phyloP scores from a whole-genome alignment of 2,888 invertebrate species.

The Drosophila yooni region DNA sequence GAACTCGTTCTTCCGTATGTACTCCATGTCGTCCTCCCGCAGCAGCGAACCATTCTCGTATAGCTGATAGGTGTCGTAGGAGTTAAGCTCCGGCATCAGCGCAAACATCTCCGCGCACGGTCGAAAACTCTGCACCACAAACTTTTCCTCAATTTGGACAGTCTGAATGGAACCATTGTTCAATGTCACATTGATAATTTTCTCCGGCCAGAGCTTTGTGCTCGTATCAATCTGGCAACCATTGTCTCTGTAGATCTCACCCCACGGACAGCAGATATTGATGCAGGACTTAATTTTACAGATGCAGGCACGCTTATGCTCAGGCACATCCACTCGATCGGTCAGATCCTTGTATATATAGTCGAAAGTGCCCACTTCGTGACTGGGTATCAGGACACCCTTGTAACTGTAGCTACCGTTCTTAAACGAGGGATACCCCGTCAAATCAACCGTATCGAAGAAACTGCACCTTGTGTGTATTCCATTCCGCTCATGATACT shows the following conservation, averaged over 20 bases:
- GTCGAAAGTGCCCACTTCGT: slow-evolving; percentile 77
- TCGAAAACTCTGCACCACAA: slow-evolving; percentile 70
- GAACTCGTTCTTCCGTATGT: slow-evolving; percentile 75
- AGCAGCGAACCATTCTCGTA: slow-evolving; percentile 81
- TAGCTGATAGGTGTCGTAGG: slow-evolving; percentile 68
- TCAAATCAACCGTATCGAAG: slow-evolving; percentile 83
- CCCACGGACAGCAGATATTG: slow-evolving; percentile 83
- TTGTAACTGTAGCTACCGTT: slow-evolving; percentile 83
- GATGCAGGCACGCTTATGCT: slow-evolving; percentile 83
- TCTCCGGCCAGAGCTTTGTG: slow-evolving; percentile 68
- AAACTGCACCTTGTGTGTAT: slow-evolving; percentile 74
- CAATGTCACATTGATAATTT: slow-evolving; percentile 74
- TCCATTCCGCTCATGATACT: slow-evolving; percentile 70
- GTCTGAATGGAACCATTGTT: slow-evolving; percentile 39
- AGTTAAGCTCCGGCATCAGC: slow-evolving; percentile 57
- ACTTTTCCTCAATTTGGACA: slow-evolving; percentile 66
- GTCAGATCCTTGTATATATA: slow-evolving; percentile 68
- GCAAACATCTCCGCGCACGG: slow-evolving; percentile 71
- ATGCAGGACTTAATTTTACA: slow-evolving; percentile 83
- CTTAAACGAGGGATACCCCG: slow-evolving; percentile 64
- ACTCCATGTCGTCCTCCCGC: slow-evolving; percentile 66
- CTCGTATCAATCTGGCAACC: slow-evolving; percentile 47
- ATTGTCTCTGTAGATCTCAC: slow-evolving; percentile 43
- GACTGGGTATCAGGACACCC: slow-evolving; percentile 77
- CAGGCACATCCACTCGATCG: slow-evolving; percentile 63